Evolutionary conservation across 2,888 invertebrate species (phyloP).

Genomic region (Drosophila mettleri): DNA sequence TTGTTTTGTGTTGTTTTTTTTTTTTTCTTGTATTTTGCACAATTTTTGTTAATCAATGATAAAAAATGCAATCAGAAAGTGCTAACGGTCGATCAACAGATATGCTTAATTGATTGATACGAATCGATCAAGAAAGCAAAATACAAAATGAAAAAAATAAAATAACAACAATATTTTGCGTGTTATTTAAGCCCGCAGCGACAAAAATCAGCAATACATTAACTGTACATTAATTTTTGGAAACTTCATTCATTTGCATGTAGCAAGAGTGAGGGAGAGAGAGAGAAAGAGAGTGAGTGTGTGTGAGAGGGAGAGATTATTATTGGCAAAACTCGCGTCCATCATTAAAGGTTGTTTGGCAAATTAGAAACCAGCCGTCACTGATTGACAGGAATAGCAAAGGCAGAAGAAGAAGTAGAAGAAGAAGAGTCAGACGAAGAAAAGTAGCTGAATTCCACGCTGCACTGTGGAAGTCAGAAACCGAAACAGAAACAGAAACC

Average conservation of each 20-base stretch:
- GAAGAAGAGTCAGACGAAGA: not conserved
- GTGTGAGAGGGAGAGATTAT: not conserved
- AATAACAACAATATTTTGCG: not conserved
- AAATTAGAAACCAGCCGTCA: conserved; percentile 62
- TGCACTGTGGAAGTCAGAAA: conserved; percentile 13
- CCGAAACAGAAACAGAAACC: conserved; percentile 24
- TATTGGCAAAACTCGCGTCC: conserved; percentile 27
- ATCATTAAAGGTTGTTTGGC: conserved; percentile 56
- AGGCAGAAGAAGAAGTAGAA: not conserved
- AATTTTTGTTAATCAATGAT: conserved; percentile 50
- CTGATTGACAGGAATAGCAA: conserved; percentile 31
- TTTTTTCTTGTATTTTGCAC: conserved; percentile 12
- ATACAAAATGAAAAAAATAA: not conserved
- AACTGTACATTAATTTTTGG: conserved; percentile 40
- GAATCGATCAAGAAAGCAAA: conserved; percentile 45
- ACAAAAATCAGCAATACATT: conserved; percentile 29
- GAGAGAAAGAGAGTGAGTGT: not conserved
- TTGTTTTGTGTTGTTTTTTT: conserved; percentile 1
- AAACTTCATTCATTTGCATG: conserved; percentile 40
- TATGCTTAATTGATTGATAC: conserved; percentile 63
- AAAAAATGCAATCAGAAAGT: conserved; percentile 64
- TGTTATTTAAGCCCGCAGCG: conserved; percentile 47
- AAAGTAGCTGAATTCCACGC: conserved; percentile 18
- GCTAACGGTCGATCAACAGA: conserved; percentile 56
- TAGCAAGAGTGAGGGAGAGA: not conserved